These are phyloP conservation scores for Campylomormyrus tamandua DNA, from an alignment of 2,113 vertebrate genomes.

Conservation along the genomic window DNA sequence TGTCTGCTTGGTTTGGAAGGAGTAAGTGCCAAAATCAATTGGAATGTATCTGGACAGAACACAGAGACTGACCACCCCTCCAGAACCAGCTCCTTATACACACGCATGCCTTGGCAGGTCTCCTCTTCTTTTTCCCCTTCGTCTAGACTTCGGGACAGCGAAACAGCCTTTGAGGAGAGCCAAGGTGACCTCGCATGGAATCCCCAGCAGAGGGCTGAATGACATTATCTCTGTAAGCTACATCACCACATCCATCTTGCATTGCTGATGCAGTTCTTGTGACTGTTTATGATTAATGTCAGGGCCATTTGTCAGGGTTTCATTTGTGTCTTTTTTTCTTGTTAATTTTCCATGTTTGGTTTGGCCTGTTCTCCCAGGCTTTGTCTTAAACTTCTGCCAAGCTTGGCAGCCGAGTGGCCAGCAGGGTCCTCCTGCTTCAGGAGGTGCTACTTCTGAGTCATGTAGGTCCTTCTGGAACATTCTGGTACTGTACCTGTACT, in stretches of 20 bases:
- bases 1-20: not conserved
- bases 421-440: not conserved
- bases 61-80: not conserved
- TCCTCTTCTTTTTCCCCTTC: not conserved
- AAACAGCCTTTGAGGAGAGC: not conserved
- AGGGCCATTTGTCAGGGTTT: not conserved
- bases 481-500: not conserved
- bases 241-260: not conserved
- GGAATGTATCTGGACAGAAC: constrained; percentile 1
- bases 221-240: not conserved
- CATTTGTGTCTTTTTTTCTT: not conserved
- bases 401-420: not conserved
- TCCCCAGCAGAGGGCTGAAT: not conserved
- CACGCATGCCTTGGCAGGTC: not conserved
- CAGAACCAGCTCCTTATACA: not conserved
- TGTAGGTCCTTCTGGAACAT: not conserved
- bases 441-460: not conserved
- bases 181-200: not conserved
- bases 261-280: not conserved
- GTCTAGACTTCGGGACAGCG: constrained; percentile 6
- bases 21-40: not conserved
- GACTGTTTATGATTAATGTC: not conserved
- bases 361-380: not conserved
- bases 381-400: not conserved
- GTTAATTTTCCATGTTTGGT: not conserved